Percentiles rank a stretch among this genome's conserved stretches.
These are phyloP conservation scores for Nyleta sp. DNA, from an alignment of 2,888 invertebrate genomes.

Conservation along the genomic window DNA sequence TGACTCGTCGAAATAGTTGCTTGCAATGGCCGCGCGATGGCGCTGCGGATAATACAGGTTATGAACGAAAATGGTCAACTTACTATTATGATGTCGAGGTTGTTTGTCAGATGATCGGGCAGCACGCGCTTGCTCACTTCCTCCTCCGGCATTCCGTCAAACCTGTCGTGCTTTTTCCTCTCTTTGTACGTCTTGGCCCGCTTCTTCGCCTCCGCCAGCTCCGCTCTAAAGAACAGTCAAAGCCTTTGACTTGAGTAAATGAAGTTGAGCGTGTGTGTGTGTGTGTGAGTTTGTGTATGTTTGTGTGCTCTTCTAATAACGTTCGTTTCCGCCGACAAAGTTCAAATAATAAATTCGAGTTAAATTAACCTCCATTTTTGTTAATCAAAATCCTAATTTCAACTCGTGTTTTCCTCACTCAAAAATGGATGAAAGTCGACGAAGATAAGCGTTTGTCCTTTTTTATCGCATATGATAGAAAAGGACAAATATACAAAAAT, in stretches of 20 bases:
- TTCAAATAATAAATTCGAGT: constrained; percentile 55
- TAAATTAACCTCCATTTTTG: constrained; percentile 52
- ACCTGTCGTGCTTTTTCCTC: constrained; percentile 96
- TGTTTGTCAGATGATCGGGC: constrained; percentile 96
- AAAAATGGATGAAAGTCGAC: too few relatives aligned
- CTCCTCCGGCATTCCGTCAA: constrained; percentile 98
- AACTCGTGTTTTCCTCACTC: too few relatives aligned
- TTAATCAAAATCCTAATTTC: constrained; percentile 56
- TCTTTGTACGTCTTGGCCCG: constrained; percentile 86
- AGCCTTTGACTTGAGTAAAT: constrained; percentile 61
- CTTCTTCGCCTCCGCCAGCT: constrained; percentile 82
- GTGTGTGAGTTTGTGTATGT: too few relatives aligned
- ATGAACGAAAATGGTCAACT: constrained; percentile 84
- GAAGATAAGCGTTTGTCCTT: too few relatives aligned
- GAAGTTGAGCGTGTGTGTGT: constrained; percentile 59
- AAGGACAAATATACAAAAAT: too few relatives aligned
- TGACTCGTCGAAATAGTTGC: too few relatives aligned
- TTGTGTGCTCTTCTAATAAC: constrained; percentile 46
- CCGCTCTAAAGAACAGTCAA: constrained; percentile 77
- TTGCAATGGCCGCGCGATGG: too few relatives aligned
- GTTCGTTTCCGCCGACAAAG: constrained; percentile 50
- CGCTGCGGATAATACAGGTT: too few relatives aligned
- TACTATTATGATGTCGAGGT: constrained; percentile 99
- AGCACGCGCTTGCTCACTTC: constrained; percentile 96
- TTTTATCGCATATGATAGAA: too few relatives aligned